Evolutionary conservation across 2,888 invertebrate genomes (phyloP).

Genomic region (Rhingia campestris): DNA sequence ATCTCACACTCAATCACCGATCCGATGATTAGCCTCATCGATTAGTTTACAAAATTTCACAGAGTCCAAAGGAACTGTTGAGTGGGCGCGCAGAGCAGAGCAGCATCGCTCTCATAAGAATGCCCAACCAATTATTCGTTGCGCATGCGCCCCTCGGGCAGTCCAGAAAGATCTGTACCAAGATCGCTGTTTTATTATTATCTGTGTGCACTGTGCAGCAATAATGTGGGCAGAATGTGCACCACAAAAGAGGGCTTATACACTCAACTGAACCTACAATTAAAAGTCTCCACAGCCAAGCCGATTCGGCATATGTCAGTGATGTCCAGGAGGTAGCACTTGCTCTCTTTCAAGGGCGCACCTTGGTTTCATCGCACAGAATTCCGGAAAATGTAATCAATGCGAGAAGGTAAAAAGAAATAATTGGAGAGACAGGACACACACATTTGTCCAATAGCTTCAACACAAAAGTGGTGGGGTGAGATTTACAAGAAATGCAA

Average conservation of each 20-base stretch:
- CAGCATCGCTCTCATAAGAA: slow-evolving; percentile 45
- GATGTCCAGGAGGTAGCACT: slow-evolving; percentile 3
- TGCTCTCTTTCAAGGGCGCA: slow-evolving; percentile 33
- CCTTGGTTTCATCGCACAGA: slow-evolving; percentile 30
- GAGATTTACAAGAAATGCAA: background rate
- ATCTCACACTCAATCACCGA: slow-evolving; percentile 50
- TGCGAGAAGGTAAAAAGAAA: slow-evolving; percentile 42
- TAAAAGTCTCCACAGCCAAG: slow-evolving; percentile 47
- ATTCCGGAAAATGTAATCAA: slow-evolving; percentile 52
- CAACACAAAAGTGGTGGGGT: background rate
- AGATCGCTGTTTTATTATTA: slow-evolving; percentile 64
- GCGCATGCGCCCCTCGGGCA: slow-evolving; percentile 1
- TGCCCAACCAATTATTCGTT: slow-evolving; percentile 62
- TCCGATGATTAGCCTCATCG: slow-evolving; percentile 58
- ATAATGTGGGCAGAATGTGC: slow-evolving; percentile 51
- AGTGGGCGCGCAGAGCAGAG: slow-evolving; percentile 27
- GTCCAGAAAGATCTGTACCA: slow-evolving; percentile 24
- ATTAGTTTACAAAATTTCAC: slow-evolving; percentile 62
- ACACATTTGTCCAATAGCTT: too few relatives aligned
- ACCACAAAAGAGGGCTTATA: background rate
- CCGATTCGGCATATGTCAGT: slow-evolving; percentile 24
- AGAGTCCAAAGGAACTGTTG: slow-evolving; percentile 31
- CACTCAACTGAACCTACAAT: slow-evolving; percentile 46
- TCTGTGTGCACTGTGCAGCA: slow-evolving; percentile 15
- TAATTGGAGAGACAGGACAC: slow-evolving; percentile 53